Percentiles rank a stretch among this genome's conserved stretches.
Evolutionary conservation across 2,113 vertebrate genomes (phyloP).

Genomic region (Cryptotis parvus): DNA sequence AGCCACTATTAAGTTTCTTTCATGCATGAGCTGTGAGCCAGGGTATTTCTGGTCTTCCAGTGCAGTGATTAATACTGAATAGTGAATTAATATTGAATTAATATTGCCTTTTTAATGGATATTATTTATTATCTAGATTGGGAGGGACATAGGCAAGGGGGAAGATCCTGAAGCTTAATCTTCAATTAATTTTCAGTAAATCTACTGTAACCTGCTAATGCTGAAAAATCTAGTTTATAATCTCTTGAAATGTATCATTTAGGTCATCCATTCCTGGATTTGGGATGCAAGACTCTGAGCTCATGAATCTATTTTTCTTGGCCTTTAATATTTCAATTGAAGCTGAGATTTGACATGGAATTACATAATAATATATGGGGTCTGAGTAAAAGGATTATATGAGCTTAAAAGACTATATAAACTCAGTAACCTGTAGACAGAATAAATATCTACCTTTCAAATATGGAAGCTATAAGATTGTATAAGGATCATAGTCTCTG

Average conservation of each 20-base stretch:
- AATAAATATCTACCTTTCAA: constrained; percentile 55
- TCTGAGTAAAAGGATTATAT: not conserved
- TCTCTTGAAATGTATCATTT: constrained; percentile 2
- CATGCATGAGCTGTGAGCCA: not conserved
- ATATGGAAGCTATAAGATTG: not conserved
- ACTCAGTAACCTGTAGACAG: not conserved
- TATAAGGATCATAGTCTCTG: not conserved
- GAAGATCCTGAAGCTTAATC: not conserved
- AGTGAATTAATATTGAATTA: too few species aligned
- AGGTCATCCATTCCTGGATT: not conserved
- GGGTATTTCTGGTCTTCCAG: constrained; percentile 3
- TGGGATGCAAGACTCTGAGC: not conserved
- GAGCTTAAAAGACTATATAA: constrained; percentile 45
- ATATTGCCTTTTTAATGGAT: not conserved
- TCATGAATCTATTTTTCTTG: constrained; percentile 12
- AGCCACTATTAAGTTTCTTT: constrained; percentile 13
- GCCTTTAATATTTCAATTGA: not conserved
- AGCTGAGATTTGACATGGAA: not conserved
- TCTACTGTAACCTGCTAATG: not conserved
- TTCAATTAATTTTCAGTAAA: constrained; percentile 32
- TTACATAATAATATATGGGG: not conserved
- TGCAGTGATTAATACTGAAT: constrained; percentile 5
- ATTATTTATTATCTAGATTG: not conserved
- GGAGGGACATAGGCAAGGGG: not conserved
- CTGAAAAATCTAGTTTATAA: constrained; percentile 21